A percentile compares a stretch with the other conserved stretches of the same genome.
Evolutionary conservation across 2,888 invertebrate species (phyloP).

Genomic region (Acanthosepion lycidas): DNA sequence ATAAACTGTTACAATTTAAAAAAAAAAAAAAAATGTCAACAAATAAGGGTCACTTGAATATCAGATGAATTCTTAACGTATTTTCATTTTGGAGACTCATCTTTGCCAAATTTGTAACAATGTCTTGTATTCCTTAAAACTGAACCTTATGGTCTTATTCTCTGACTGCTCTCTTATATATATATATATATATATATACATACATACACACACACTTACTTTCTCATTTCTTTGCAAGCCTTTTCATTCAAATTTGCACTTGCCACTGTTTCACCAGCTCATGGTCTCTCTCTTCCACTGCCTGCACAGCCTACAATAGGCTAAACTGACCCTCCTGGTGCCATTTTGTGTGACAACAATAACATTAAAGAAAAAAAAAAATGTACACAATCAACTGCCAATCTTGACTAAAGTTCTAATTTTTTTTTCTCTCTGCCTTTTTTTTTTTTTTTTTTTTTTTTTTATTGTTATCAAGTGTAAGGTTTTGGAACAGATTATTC

Average conservation of each 20-base stretch:
- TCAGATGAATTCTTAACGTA: too few species aligned
- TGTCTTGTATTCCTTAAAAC: too few species aligned
- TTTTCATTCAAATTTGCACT: neutral
- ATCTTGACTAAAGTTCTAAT: neutral
- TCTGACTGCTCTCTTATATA: too few species aligned
- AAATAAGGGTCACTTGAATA: too few species aligned
- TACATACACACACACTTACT: too few species aligned
- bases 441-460: neutral
- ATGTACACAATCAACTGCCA: neutral
- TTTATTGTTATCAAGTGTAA: neutral
- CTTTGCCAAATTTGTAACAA: too few species aligned
- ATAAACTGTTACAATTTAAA: too few species aligned
- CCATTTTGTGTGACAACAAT: slow-evolving; percentile 11
- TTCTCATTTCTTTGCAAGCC: too few species aligned
- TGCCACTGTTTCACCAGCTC: neutral
- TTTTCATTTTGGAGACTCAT: too few species aligned
- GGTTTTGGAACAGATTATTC: neutral
- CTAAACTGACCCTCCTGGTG: neutral
- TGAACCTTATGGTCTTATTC: too few species aligned
- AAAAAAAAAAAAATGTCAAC: too few species aligned
- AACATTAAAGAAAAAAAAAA: neutral
- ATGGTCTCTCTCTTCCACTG: neutral
- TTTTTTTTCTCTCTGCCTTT: neutral
- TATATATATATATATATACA: too few species aligned
- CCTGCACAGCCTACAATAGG: neutral